A percentile compares a stretch with the other conserved stretches of the same genome.
Evolutionary conservation across 2,888 invertebrate genomes (phyloP).

Genomic region (Drosophila mimetica): DNA sequence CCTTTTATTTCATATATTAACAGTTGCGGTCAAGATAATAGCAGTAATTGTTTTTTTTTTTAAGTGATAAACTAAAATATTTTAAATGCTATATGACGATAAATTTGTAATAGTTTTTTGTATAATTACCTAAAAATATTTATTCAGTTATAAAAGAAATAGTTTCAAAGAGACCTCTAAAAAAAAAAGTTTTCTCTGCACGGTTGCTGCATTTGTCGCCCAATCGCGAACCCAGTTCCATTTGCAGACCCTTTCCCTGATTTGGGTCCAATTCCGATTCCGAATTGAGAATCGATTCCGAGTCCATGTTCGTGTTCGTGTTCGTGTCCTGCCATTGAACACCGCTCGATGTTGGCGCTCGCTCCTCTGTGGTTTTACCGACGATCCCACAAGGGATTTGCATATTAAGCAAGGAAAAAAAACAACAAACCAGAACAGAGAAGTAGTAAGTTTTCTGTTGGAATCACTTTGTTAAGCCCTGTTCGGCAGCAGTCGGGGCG

Average conservation of each 20-base stretch:
- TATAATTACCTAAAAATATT: too few relatives aligned
- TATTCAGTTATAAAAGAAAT: too few relatives aligned
- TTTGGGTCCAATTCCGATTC: background rate
- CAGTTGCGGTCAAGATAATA: too few relatives aligned
- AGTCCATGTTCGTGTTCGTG: conserved; percentile 52
- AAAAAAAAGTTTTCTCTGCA: conserved; percentile 9
- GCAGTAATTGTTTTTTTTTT: too few relatives aligned
- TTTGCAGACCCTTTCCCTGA: background rate
- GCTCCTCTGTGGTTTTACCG: conserved; percentile 25
- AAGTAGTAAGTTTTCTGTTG: conserved; percentile 44
- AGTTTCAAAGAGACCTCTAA: too few relatives aligned
- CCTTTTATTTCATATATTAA: too few relatives aligned
- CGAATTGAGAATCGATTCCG: conserved; percentile 4
- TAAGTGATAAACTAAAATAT: too few relatives aligned
- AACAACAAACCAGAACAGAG: background rate
- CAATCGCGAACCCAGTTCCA: background rate
- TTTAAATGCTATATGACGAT: too few relatives aligned
- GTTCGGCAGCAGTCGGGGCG: conserved; percentile 69
- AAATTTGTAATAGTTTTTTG: too few relatives aligned
- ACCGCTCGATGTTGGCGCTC: conserved; percentile 56
- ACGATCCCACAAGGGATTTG: conserved; percentile 74
- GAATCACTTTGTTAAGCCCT: conserved; percentile 77
- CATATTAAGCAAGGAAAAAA: conserved; percentile 58
- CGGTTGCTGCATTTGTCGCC: conserved; percentile 16
- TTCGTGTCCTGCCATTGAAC: conserved; percentile 45